These are phyloP conservation scores for Gymnarchus niloticus DNA, from an alignment of 2,113 vertebrate genomes.

Conservation along the genomic window DNA sequence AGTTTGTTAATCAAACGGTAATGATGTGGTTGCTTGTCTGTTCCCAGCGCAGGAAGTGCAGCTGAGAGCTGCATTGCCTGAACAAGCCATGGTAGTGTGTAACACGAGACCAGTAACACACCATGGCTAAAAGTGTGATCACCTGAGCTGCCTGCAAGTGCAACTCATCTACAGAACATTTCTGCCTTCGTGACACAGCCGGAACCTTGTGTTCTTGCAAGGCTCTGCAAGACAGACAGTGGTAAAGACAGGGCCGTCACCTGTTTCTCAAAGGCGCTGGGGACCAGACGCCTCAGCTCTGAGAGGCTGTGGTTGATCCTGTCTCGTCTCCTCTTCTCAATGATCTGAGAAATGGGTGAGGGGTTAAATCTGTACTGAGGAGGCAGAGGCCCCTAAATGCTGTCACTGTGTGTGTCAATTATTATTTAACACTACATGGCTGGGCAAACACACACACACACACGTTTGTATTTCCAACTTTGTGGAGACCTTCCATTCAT, in stretches of 20 bases:
- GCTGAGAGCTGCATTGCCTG: no score
- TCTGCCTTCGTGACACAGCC: not conserved
- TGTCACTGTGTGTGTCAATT: not conserved
- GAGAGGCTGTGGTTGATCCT: conserved; percentile 93
- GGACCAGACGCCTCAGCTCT: conserved; percentile 82
- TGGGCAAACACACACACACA: not conserved
- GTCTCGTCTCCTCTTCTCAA: conserved; percentile 87
- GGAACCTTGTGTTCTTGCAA: not conserved
- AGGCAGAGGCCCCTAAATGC: not conserved
- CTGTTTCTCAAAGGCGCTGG: conserved; percentile 90
- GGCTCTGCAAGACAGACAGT: not conserved
- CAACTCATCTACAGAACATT: not conserved
- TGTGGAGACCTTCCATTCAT: no score
- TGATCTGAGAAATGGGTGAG: conserved; percentile 65
- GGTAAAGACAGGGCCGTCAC: conserved; percentile 38
- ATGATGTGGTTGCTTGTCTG: no score
- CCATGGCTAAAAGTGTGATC: not conserved
- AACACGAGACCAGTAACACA: not conserved
- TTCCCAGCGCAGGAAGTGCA: no score
- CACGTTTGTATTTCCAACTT: no score
- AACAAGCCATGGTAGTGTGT: no score
- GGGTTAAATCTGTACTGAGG: not conserved
- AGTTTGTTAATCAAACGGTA: no score
- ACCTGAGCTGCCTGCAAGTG: not conserved
- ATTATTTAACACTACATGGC: not conserved